Evolutionary conservation across 2,888 invertebrate species (phyloP), one percentile per base, ranked within the genome.

Genomic region (Lacanobia wlatinum): DNA sequence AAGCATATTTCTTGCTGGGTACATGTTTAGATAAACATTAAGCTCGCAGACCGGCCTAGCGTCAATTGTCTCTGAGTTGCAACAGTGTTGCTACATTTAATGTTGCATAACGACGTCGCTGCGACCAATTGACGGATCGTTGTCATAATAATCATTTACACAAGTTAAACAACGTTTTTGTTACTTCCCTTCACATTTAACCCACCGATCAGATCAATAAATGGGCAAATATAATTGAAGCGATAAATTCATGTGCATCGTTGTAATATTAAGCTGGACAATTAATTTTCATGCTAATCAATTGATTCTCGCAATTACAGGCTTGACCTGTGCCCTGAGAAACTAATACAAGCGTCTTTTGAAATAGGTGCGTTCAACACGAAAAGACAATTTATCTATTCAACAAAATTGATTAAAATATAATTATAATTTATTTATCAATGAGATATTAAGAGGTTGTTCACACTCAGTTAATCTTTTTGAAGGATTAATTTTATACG

Each of bases 281-380:
- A 91, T 92, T 92, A 93, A 92, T 93, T 90, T 89, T 86, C 87
- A 89, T 89, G 85, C 87, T 93, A 93, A 93, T 94, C 90, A 91
- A 93, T 92, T 90, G 89, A 91, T 90, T 91, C 86, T 89, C 84
- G 92, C 89, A 90, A 91, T 93, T 90, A 91, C 88, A 86, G 84
- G 80, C 75, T 85, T 91, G 92, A 92, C 92, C 94, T 89, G 68
- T 89, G 92, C 85, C 87, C 92, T 86, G 75, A 69, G 80, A 76
- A 84, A 78, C 78, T 52, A 77, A 85, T 76, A 85, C 75, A 77
- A 73, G 84, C 79, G 69, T 82, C 78, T 84, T 85, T 86, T 82
- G 81, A 82, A 79, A 83, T 80, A 80, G 78, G 72, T 67, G 67
- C 67, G 78, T 76, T 73, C 73, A 68, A 76, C 76, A 78, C 78